Evolutionary conservation across 2,888 invertebrate species (phyloP), one percentile per base, ranked within the genome.

Genomic region (Napeogenes sylphis): DNA sequence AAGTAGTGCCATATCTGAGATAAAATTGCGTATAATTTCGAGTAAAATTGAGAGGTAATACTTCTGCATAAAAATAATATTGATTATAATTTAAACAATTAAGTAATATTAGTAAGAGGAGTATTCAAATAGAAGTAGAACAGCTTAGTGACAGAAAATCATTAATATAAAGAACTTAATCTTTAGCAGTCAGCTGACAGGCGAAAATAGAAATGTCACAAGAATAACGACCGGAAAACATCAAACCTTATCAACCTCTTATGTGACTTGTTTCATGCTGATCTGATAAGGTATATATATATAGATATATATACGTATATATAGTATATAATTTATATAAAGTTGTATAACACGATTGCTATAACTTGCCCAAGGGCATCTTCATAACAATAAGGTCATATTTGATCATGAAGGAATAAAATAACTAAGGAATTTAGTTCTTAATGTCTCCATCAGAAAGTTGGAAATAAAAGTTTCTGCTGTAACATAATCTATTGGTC

Each of bases 141-240:
- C 21, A 30, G 30, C 10, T 30, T 3, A 51, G 51, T 8, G 30
- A 51, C 30, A 51, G 51, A 12, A 51, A 51, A 51, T 30, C 5
- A 51, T 51, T 30, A 51, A 51, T 13, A 51, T 6, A 51, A 51
- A 30, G 51, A 30, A 10, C 12, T 42, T 42, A 45, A 58, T 46
- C 57, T 60, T 57, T 46, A 64, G 46, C 60, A 54, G 46, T 55
- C 45, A 54, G 56, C 45, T 63, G 63, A 64, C 60, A 55, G 60
- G 63, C 56, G 63, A 63, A 61, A 64, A 54, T 55, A 63, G 56
- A 58, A 56, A 58, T 56, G 56, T 57, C 46, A 13, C 60, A 42
- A 55, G 63, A 59, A 63, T 63, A 66, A 61, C 63, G 58, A 65
- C 65, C 62, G 65, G 65, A 58, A 58, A 65, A 60, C 59, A 57